A percentile compares a stretch with the other conserved stretches of the same genome.
phyloP scores from a whole-genome alignment of 1,140 invertebrate species.

The Lordiphosa stackelbergi region DNA sequence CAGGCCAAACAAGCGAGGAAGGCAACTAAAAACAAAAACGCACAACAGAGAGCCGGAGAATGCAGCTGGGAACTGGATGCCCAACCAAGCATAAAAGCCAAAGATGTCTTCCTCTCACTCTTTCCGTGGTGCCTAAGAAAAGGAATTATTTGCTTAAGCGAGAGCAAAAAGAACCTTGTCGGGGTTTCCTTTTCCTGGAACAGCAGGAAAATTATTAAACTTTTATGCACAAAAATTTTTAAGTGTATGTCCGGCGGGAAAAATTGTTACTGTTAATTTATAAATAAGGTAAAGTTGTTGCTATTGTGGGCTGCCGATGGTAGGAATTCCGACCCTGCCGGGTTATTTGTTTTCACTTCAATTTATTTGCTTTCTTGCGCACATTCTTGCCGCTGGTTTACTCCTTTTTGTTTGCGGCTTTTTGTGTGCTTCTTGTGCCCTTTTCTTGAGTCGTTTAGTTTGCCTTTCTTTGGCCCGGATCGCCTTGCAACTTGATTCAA shows the following conservation, averaged over 20 bases:
- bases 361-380: constrained; percentile 64
- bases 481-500: constrained; percentile 57
- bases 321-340: constrained; percentile 7
- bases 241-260: constrained; percentile 67
- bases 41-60: constrained; percentile 7
- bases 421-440: constrained; percentile 22
- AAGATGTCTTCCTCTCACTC: constrained; percentile 13
- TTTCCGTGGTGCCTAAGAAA: constrained; percentile 46
- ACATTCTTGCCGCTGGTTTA: constrained; percentile 50
- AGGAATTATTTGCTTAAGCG: constrained; percentile 72
- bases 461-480: constrained; percentile 24
- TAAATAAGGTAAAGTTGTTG: constrained; percentile 65
- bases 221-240: constrained; percentile 62
- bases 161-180: constrained; percentile 56
- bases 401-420: constrained; percentile 20
- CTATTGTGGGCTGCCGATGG: constrained; percentile 38
- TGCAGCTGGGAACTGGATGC: constrained; percentile 7
- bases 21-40: constrained; percentile 22
- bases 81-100: constrained; percentile 54
- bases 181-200: constrained; percentile 40
- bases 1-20: constrained; percentile 54
- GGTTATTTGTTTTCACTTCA: constrained; percentile 70
- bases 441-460: constrained; percentile 58
- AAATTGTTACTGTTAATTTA: constrained; percentile 72
- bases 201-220: constrained; percentile 45